Evolutionary conservation across 2,888 invertebrate species (phyloP).

Genomic region (Hanleya hanleyi): DNA sequence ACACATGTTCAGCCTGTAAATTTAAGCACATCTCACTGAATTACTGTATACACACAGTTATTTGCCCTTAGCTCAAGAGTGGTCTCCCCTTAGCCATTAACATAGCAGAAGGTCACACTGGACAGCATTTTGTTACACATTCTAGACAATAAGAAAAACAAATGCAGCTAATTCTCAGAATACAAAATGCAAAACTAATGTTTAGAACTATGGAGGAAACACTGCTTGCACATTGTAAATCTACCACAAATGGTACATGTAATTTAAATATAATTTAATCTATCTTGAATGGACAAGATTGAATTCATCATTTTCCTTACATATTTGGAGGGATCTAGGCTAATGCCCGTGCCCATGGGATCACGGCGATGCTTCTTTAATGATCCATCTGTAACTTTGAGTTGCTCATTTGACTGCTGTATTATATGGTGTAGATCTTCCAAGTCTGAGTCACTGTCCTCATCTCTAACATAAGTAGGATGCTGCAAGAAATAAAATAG

Average conservation of each 20-base stretch:
- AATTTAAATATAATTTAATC: not conserved
- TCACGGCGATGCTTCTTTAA: constrained; percentile 65
- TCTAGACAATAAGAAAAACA: no score
- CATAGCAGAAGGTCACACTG: no score
- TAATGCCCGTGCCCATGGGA: constrained; percentile 64
- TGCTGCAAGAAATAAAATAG: constrained; percentile 18
- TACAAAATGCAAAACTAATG: not conserved
- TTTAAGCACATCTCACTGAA: not conserved
- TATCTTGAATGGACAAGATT: not conserved
- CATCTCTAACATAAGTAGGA: constrained; percentile 27
- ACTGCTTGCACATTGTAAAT: not conserved
- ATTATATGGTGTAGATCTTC: constrained; percentile 81
- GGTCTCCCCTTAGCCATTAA: not conserved
- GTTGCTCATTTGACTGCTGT: constrained; percentile 79
- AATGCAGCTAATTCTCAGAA: no score
- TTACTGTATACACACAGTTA: not conserved
- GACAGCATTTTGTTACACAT: no score
- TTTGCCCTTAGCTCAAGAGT: not conserved
- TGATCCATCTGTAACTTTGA: constrained; percentile 77
- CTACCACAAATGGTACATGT: not conserved
- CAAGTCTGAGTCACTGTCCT: constrained; percentile 79
- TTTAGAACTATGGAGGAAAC: not conserved
- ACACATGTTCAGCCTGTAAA: constrained; percentile 86
- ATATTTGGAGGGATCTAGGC: constrained; percentile 67
- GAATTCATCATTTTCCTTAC: constrained; percentile 48